Evolutionary conservation across 2,797 vertebrate genomes (phyloP).

Genomic region (Hypotaenidia okinawae): DNA sequence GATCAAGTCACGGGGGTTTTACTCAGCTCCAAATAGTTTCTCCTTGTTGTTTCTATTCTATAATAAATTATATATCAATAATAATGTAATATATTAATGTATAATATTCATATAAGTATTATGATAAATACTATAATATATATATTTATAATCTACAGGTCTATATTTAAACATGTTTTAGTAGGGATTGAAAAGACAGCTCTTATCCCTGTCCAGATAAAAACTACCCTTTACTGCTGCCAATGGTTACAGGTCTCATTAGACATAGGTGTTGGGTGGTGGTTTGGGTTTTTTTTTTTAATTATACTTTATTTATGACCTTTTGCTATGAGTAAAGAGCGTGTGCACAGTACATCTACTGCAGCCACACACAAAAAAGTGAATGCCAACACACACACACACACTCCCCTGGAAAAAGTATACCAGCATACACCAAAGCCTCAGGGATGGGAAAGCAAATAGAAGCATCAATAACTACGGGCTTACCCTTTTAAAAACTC

Average conservation of each 20-base stretch:
- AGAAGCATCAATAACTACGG: neutral
- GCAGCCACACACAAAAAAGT: neutral
- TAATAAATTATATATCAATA: too few relatives aligned
- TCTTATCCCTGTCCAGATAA: neutral
- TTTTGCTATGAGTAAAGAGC: neutral
- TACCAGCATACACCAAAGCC: neutral
- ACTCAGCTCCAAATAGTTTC: neutral
- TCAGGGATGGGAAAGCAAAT: neutral
- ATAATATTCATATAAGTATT: too few relatives aligned
- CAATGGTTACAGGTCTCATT: neutral
- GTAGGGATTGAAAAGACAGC: neutral
- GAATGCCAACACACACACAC: too few relatives aligned
- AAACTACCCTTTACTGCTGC: neutral
- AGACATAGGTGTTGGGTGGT: too few relatives aligned
- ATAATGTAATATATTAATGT: too few relatives aligned
- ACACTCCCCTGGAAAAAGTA: neutral
- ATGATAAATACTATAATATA: too few relatives aligned
- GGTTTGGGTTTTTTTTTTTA: neutral
- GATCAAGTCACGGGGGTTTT: neutral
- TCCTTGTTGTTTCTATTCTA: too few relatives aligned
- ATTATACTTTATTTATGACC: neutral
- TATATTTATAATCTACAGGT: too few relatives aligned
- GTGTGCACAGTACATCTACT: accelerated
- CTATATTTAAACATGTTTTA: accelerated
- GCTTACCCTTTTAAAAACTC: neutral